Conservation (phyloP, 1,140 invertebrate species). For the Melitaea cinxia region DNA sequence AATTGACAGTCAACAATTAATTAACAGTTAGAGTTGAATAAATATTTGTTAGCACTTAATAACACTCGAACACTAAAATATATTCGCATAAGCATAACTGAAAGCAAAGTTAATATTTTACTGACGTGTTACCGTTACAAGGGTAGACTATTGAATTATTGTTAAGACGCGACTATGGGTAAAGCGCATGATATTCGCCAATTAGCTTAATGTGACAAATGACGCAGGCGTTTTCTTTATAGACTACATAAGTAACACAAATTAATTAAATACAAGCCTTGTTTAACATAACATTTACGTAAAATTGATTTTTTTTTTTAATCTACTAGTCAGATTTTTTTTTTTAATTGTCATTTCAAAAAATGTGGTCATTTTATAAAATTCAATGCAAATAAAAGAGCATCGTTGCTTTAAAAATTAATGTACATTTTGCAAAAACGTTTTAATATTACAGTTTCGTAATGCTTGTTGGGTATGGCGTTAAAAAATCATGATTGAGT, state of each 20-base stretch:
- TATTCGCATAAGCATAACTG: not conserved
- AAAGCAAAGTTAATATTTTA: not conserved
- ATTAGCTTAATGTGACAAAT: slow-evolving; percentile 21
- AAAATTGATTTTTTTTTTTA: not conserved
- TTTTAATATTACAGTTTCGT: slow-evolving; percentile 12
- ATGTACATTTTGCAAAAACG: not conserved
- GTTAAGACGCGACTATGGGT: not conserved
- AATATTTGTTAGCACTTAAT: no score
- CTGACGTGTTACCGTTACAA: not conserved
- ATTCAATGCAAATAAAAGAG: no score
- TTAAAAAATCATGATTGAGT: slow-evolving; percentile 32
- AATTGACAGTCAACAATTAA: no score
- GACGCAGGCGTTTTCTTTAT: slow-evolving; percentile 18
- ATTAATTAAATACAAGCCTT: not conserved
- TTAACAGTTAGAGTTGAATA: no score
- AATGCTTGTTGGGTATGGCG: slow-evolving; percentile 23
- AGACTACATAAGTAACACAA: not conserved
- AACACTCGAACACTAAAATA: no score
- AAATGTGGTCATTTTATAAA: no score
- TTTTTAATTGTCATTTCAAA: no score
- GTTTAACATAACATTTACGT: not conserved
- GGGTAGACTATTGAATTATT: slow-evolving; percentile 3
- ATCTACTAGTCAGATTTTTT: no score
- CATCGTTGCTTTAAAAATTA: no score
- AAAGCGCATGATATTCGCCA: slow-evolving; percentile 25